phyloP scores from a whole-genome alignment of 2,888 invertebrate species.

The Punctoribates punctum region DNA sequence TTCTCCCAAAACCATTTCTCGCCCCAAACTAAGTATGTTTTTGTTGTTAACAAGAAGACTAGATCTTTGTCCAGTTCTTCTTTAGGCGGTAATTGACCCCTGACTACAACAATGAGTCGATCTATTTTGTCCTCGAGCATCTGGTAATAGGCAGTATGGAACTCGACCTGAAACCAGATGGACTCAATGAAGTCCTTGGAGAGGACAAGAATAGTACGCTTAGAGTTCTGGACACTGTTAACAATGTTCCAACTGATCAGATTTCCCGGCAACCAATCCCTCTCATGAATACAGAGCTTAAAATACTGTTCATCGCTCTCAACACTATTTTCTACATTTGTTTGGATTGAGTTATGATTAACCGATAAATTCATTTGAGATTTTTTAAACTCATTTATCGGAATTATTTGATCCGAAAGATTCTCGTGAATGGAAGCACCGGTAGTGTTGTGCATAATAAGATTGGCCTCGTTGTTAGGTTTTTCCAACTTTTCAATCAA shows the following conservation, averaged over 20 bases:
- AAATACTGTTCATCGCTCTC: constrained; percentile 40
- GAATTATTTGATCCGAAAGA: constrained; percentile 41
- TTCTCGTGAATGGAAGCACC: constrained; percentile 42
- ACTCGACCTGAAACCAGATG: constrained; percentile 50
- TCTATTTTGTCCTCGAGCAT: constrained; percentile 50
- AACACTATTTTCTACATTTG: background rate
- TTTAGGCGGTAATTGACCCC: constrained; percentile 49
- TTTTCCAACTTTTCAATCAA: constrained; percentile 48
- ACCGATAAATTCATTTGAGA: background rate
- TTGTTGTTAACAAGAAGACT: constrained; percentile 48
- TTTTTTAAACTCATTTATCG: constrained; percentile 39
- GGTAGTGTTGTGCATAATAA: constrained; percentile 38
- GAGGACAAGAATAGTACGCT: constrained; percentile 49
- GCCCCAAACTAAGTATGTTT: constrained; percentile 50
- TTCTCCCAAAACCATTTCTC: constrained; percentile 51
- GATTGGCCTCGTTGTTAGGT: constrained; percentile 39
- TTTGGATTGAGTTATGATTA: constrained; percentile 1
- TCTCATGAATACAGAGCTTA: constrained; percentile 49
- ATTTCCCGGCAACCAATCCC: constrained; percentile 50
- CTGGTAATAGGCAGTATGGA: constrained; percentile 50
- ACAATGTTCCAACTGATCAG: constrained; percentile 50
- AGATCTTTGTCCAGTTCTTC: constrained; percentile 50
- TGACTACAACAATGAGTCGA: constrained; percentile 50
- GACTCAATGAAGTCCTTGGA: constrained; percentile 49
- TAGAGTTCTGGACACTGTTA: constrained; percentile 49